A percentile compares a stretch with the other conserved stretches of the same genome.
These are phyloP conservation scores for Seriola quinqueradiata DNA, from an alignment of 2,113 vertebrate genomes.

Conservation along the genomic window DNA sequence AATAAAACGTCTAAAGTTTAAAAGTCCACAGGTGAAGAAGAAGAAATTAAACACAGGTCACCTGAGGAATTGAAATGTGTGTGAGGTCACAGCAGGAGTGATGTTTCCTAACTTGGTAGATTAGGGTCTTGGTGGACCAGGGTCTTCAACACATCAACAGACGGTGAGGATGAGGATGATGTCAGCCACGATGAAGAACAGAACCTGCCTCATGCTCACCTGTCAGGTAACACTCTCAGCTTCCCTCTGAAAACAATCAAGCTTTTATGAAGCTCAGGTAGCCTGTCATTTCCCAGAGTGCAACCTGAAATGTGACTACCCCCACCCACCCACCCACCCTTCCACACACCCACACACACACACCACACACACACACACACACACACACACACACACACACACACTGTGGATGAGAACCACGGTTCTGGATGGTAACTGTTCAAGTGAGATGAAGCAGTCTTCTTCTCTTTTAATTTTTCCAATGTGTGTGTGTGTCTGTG, in stretches of 20 bases:
- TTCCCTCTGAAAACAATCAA: conserved; percentile 32
- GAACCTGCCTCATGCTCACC: conserved; percentile 1
- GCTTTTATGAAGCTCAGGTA: conserved; percentile 39
- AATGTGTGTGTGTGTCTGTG: no score
- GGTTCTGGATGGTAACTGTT: no score
- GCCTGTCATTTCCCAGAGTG: conserved; percentile 33
- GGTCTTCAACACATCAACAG: no score
- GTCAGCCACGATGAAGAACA: neutral
- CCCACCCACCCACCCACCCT: neutral
- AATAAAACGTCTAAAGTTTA: neutral
- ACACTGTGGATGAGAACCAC: no score
- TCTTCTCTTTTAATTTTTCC: no score
- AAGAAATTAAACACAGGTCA: neutral
- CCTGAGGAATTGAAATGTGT: neutral
- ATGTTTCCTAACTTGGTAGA: neutral
- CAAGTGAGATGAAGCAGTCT: no score
- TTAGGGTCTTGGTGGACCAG: neutral
- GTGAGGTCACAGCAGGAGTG: neutral
- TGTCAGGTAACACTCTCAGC: conserved; percentile 7
- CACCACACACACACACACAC: no score
- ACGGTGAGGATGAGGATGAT: neutral
- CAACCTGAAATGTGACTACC: conserved; percentile 24
- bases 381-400: no score
- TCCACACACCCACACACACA: no score
- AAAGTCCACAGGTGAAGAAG: neutral